Conservation (phyloP, 2,888 invertebrate species). For the Eurytoma californica region DNA sequence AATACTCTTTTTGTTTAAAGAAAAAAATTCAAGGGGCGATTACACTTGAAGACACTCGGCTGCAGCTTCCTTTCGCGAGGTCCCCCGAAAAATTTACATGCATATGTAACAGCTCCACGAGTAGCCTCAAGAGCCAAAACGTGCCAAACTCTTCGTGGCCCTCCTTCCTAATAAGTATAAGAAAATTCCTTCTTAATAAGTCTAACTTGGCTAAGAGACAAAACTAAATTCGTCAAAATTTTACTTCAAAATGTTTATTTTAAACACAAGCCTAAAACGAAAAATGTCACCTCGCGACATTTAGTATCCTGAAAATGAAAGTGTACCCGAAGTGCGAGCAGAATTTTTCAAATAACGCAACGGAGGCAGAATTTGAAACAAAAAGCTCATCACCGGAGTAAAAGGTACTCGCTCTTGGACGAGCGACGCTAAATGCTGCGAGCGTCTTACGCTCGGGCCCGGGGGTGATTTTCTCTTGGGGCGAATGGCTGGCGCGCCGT, state of each 20-base stretch:
- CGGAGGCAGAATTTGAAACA: neutral
- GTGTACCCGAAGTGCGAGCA: neutral
- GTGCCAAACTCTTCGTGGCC: slow-evolving; percentile 44
- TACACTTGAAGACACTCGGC: neutral
- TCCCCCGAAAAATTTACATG: slow-evolving; percentile 39
- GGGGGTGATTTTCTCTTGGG: slow-evolving; percentile 28
- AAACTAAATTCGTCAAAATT: slow-evolving; percentile 6
- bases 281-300: neutral
- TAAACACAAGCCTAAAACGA: no score
- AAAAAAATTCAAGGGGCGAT: no score
- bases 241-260: neutral
- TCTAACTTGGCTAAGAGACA: slow-evolving; percentile 11
- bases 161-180: slow-evolving; percentile 1
- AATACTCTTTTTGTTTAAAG: no score
- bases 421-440: neutral
- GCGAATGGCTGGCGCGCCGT: slow-evolving; percentile 12
- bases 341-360: neutral
- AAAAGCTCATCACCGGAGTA: neutral
- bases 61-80: slow-evolving; percentile 28
- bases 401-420: no score
- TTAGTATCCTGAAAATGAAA: no score
- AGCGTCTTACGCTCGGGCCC: neutral
- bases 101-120: slow-evolving; percentile 35
- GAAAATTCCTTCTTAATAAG: slow-evolving; percentile 7
- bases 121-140: slow-evolving; percentile 33